These are phyloP conservation scores for Cylindroiulus punctatus DNA, from an alignment of 2,888 invertebrate species.

Conservation along the genomic window DNA sequence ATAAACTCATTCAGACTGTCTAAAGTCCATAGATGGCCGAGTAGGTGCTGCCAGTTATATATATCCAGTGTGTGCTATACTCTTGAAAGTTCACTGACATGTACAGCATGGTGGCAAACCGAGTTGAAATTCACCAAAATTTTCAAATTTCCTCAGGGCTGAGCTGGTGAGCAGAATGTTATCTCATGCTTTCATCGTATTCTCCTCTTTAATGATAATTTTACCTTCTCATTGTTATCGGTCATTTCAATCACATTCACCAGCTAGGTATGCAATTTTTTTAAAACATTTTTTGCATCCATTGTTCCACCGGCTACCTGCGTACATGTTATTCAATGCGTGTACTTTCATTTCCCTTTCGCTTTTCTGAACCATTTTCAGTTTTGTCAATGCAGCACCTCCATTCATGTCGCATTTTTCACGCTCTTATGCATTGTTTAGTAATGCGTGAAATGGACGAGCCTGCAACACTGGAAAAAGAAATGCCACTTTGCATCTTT, in stretches of 20 bases:
- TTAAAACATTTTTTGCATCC: not conserved
- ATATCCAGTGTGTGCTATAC: not conserved
- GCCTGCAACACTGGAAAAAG: not conserved
- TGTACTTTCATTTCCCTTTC: conserved; percentile 14
- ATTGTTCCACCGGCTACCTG: not conserved
- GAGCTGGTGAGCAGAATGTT: not conserved
- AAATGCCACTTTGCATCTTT: not conserved
- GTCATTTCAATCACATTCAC: conserved; percentile 29
- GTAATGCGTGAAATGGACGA: not conserved
- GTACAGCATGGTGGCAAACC: not conserved
- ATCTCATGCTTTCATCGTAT: not conserved
- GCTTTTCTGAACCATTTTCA: not conserved
- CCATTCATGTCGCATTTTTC: conserved; percentile 7
- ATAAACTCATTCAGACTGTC: not conserved
- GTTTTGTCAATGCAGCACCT: not conserved
- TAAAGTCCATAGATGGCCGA: too few relatives aligned
- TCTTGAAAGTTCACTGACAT: conserved; percentile 12
- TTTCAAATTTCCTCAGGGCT: conserved; percentile 24
- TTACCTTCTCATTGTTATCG: conserved; percentile 4
- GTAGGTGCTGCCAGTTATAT: conserved; percentile 1
- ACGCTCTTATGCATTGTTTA: not conserved
- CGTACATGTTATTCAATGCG: not conserved
- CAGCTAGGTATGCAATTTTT: conserved; percentile 3
- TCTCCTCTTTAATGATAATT: conserved; percentile 38
- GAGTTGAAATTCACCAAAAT: not conserved